Evolutionary conservation across 2,797 vertebrate genomes (phyloP).

Genomic region (Mus spretus): DNA sequence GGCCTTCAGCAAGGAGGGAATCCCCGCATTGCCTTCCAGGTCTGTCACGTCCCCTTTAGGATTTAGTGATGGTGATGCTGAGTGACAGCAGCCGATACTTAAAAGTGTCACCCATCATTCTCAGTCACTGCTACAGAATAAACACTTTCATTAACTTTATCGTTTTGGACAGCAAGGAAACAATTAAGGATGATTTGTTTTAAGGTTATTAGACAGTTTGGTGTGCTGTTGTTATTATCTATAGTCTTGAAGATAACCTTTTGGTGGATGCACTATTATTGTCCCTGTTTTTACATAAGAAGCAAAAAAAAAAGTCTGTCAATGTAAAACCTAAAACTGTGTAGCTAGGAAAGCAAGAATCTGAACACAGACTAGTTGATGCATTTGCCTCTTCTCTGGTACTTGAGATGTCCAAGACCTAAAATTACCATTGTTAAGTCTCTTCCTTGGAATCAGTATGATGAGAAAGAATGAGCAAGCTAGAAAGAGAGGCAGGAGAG

Average conservation of each 20-base stretch:
- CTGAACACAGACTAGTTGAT: not conserved
- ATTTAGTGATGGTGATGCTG: not conserved
- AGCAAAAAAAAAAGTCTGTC: not conserved
- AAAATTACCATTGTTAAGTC: not conserved
- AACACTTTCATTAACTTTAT: not conserved
- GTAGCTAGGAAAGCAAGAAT: not conserved
- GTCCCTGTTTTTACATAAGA: not conserved
- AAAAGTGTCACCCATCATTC: not conserved
- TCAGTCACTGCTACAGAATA: not conserved
- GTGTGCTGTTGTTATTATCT: not conserved
- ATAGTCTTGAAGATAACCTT: not conserved
- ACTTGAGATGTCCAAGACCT: not conserved
- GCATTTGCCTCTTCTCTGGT: not conserved
- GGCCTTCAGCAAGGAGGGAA: not conserved
- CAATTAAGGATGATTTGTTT: not conserved
- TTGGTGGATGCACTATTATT: not conserved
- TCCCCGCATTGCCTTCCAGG: not conserved
- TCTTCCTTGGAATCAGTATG: not conserved
- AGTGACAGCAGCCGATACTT: not conserved
- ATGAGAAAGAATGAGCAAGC: not conserved
- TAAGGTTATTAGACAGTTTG: not conserved
- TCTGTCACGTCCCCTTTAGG: not conserved
- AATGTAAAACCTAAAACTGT: not conserved
- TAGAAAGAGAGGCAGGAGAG: not conserved
- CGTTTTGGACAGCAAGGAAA: conserved; percentile 3